Base-by-base conservation (phyloP, 2,797 vertebrate species). In the Melanogrammus aeglefinus region DNA sequence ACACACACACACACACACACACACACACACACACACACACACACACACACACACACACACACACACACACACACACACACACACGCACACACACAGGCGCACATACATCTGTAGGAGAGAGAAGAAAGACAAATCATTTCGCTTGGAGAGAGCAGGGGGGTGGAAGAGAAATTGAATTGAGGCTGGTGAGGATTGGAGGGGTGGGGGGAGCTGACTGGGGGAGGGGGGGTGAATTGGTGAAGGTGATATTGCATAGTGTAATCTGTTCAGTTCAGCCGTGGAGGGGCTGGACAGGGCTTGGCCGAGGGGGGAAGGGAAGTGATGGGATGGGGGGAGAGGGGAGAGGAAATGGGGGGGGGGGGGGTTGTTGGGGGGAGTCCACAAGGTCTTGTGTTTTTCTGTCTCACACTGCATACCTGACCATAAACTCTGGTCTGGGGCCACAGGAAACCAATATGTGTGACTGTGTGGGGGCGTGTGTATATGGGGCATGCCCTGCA, bases 191-290 rank as follows among this genome's bases (percentile, higher is more conserved):
- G 75, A 44, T 31, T 13, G 24, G 29, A 75, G 72, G n/a, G 38
- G 72, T 70, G 76, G 47, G 79, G 80, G 81, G 85, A 86, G 91
- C 83, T 92, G 89, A 92, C 92, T 90, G 92, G 91, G 90, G 89
- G 91, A 81, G 88, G 88, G 88, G 81, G 76, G 86, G 79, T 79
- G 87, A 76, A 72, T 72, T 79, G 90, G 91, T 92, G 85, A 88
- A 90, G 92, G 90, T 93, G 92, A 92, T 93, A 93, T 93, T 94
- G 93, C 90, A 93, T 94, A 94, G 93, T 94, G 93, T 94, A 94
- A 94, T 94, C 91, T 94, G 90, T 92, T 92, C 89, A 93, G 89
- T 90, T 91, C 88, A 91, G 90, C 86, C 85, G 82, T 82, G 82
- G 89, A 83, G 84, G 81, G 89, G 87, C 85, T 84, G 79, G 35